Conservation (phyloP, 2,113 vertebrate genomes). For the Nothobranchius furzeri region DNA sequence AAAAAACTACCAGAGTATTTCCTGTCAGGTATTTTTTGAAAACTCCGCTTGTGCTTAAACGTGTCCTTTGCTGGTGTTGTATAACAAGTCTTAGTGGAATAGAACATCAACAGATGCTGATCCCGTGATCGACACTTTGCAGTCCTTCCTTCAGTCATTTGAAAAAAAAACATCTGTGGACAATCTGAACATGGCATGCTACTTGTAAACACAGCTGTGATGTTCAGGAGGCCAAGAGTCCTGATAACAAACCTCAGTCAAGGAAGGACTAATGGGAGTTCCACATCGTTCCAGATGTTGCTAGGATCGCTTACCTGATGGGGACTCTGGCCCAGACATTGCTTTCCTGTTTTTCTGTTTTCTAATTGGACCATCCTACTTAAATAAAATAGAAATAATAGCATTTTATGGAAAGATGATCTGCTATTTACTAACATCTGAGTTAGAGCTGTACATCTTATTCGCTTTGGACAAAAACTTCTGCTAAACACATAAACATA, state of each 20-base stretch:
- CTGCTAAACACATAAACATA: background rate
- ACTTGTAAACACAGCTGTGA: constrained; percentile 70
- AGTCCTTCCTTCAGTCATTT: constrained; percentile 29
- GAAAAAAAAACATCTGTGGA: constrained; percentile 60
- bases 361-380: background rate
- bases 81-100: background rate
- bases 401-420: too few species aligned
- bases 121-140: constrained; percentile 2
- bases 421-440: too few species aligned
- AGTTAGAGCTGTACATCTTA: too few species aligned
- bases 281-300: constrained; percentile 50
- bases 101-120: constrained; percentile 12
- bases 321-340: background rate
- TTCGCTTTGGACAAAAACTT: too few species aligned
- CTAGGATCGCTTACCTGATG: constrained; percentile 9
- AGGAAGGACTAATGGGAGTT: constrained; percentile 41
- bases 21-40: too few species aligned
- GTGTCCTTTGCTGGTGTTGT: background rate
- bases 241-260: constrained; percentile 42
- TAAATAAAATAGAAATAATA: background rate
- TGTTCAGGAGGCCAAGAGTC: constrained; percentile 36
- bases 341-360: background rate
- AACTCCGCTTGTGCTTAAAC: background rate
- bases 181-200: constrained; percentile 52
- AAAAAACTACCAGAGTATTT: too few species aligned